Conservation (phyloP, 2,797 vertebrate species). For the Lagocephalus sceleratus region DNA sequence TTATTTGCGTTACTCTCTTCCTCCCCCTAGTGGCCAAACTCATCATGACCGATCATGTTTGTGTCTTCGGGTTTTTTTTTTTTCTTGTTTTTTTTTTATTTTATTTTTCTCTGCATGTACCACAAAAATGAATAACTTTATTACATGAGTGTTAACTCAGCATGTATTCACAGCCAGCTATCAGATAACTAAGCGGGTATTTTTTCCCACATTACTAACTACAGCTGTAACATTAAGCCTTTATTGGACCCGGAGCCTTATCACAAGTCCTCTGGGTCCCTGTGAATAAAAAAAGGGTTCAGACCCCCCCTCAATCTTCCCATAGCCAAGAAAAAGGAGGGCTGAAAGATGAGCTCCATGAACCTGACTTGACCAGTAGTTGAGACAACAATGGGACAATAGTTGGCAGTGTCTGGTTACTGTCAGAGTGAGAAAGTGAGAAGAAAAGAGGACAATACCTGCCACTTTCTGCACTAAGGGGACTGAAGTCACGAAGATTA, state of each 20-base stretch:
- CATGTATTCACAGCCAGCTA: slow-evolving; percentile 1
- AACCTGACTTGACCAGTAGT: slow-evolving; percentile 59
- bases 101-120: no score
- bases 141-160: no score
- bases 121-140: no score
- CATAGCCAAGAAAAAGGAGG: slow-evolving; percentile 35
- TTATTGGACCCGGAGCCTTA: neutral
- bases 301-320: slow-evolving; percentile 35
- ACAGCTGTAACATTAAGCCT: slow-evolving; percentile 41
- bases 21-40: no score
- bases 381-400: slow-evolving; percentile 67
- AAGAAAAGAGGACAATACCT: slow-evolving; percentile 58
- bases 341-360: slow-evolving; percentile 50
- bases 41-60: no score
- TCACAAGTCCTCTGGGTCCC: slow-evolving; percentile 36
- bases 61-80: no score
- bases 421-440: slow-evolving; percentile 58
- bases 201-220: slow-evolving; percentile 25
- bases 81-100: no score
- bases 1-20: no score
- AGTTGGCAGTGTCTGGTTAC: slow-evolving; percentile 59
- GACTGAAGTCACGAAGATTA: slow-evolving; percentile 39
- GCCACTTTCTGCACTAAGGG: slow-evolving; percentile 53
- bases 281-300: slow-evolving; percentile 13
- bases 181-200: neutral